These are phyloP conservation scores for Conus betulinus DNA, from an alignment of 1,140 invertebrate species.

Conservation along the genomic window DNA sequence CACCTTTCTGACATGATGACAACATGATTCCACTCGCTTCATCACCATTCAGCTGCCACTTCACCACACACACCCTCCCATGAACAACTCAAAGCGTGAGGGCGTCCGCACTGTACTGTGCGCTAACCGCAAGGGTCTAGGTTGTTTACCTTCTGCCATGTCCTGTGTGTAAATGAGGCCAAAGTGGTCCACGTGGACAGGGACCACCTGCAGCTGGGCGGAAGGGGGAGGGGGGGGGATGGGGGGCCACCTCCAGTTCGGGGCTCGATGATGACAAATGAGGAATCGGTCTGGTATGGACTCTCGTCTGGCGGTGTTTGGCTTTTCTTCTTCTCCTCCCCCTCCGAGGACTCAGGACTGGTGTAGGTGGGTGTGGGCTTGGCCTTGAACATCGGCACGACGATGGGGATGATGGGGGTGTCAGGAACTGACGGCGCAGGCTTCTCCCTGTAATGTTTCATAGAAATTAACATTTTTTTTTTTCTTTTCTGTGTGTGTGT, in stretches of 20 bases:
- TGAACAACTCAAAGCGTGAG: too few relatives aligned
- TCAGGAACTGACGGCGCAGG: background rate
- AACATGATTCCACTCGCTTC: too few relatives aligned
- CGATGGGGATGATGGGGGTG: background rate
- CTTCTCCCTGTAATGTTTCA: too few relatives aligned
- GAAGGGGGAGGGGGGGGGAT: constrained; percentile 34
- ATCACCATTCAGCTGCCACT: too few relatives aligned
- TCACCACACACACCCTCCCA: too few relatives aligned
- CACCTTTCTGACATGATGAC: too few relatives aligned
- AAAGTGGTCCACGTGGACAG: constrained; percentile 52
- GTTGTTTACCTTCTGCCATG: constrained; percentile 41
- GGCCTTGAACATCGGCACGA: background rate
- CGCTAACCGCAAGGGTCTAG: too few relatives aligned
- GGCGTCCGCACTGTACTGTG: too few relatives aligned
- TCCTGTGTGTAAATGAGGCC: constrained; percentile 53
- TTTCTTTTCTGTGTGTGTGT: too few relatives aligned
- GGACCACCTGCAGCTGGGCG: constrained; percentile 32
- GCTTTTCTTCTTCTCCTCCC: background rate
- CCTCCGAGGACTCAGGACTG: background rate
- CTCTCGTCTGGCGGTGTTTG: background rate
- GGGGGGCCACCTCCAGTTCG: constrained; percentile 21
- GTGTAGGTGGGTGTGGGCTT: background rate
- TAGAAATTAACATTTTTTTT: too few relatives aligned
- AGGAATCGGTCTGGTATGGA: background rate
- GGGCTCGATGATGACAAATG: background rate